phyloP scores from a whole-genome alignment of 1,140 invertebrate species.

The Yoshiicerus persimilis region DNA sequence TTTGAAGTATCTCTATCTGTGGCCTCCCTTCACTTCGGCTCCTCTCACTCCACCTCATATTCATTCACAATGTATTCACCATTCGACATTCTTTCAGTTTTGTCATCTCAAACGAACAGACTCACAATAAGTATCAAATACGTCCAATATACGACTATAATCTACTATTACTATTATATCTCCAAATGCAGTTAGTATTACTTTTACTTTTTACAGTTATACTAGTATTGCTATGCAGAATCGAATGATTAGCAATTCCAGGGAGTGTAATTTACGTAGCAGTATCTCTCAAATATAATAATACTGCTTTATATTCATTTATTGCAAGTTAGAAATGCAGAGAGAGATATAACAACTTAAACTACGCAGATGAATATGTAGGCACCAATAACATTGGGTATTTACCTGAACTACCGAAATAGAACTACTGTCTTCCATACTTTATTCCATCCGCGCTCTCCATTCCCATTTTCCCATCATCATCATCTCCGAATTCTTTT shows the following conservation, averaged over 20 bases:
- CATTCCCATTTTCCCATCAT: background rate
- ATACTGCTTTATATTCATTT: background rate
- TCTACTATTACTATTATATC: too few species aligned
- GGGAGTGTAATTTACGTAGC: background rate
- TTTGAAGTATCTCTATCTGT: constrained; percentile 14
- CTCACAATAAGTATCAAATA: background rate
- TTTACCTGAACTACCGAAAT: background rate
- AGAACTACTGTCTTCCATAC: background rate
- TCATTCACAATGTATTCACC: background rate
- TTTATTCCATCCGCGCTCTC: background rate
- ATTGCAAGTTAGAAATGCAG: background rate
- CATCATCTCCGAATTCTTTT: background rate
- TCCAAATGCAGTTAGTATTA: too few species aligned
- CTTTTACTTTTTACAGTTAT: too few species aligned
- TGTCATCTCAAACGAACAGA: background rate
- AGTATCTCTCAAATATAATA: background rate
- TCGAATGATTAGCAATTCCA: background rate
- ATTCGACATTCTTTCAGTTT: background rate
- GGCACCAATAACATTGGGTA: background rate
- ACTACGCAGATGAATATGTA: background rate
- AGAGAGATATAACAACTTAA: background rate
- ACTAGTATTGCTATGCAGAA: too few species aligned
- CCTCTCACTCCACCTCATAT: background rate
- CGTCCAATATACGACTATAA: too few species aligned
- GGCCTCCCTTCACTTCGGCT: background rate